Conservation (phyloP, 2,113 vertebrate species). For the Sturnira hondurensis region DNA sequence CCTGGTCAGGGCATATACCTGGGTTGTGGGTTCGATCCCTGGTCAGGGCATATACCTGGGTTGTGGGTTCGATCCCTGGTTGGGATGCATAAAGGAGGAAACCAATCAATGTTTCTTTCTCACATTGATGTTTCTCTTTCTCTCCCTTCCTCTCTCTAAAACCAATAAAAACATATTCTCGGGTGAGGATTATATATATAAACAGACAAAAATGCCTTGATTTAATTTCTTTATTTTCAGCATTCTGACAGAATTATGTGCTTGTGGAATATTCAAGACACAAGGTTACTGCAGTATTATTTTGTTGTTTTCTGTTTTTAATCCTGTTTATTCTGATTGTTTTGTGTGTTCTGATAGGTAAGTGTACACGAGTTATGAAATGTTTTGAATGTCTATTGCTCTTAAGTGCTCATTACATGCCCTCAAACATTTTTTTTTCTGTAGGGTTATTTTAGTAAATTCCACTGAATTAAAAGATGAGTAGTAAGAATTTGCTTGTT, state of each 20-base stretch:
- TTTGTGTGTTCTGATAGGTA: not conserved
- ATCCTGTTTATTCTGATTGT: not conserved
- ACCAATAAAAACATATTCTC: too few species aligned
- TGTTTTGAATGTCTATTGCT: constrained; percentile 24
- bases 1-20: too few species aligned
- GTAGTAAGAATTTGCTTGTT: constrained; percentile 28
- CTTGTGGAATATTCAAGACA: not conserved
- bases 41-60: too few species aligned
- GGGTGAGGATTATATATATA: too few species aligned
- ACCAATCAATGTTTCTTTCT: too few species aligned
- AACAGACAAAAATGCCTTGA: not conserved
- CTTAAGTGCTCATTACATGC: not conserved
- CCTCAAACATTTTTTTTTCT: constrained; percentile 5
- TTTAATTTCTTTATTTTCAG: constrained; percentile 11
- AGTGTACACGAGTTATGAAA: not conserved
- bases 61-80: too few species aligned
- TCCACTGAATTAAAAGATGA: constrained; percentile 47
- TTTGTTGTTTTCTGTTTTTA: not conserved
- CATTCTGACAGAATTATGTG: not conserved
- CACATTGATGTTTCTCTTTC: too few species aligned
- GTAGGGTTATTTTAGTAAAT: constrained; percentile 38
- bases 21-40: too few species aligned
- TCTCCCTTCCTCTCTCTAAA: too few species aligned
- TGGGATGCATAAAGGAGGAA: too few species aligned
- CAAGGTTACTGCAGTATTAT: not conserved